Evolutionary conservation across 2,797 vertebrate species (phyloP).

Genomic region (Hirundo rustica): DNA sequence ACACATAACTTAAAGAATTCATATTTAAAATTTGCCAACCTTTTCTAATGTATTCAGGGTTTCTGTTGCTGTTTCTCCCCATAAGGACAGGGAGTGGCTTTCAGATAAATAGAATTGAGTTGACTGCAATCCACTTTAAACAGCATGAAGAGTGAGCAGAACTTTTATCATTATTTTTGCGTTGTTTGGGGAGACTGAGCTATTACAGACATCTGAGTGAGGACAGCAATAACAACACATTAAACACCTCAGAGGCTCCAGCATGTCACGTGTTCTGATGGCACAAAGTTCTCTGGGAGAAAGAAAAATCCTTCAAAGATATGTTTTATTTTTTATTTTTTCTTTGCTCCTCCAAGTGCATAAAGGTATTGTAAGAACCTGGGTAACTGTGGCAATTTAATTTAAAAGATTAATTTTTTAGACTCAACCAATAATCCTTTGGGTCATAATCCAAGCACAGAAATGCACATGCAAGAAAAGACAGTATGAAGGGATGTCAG

Average conservation of each 20-base stretch:
- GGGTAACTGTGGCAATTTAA: not conserved
- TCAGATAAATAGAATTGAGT: not conserved
- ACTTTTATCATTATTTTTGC: not conserved
- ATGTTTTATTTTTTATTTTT: not conserved
- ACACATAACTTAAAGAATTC: not conserved
- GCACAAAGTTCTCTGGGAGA: not conserved
- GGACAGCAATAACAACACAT: not conserved
- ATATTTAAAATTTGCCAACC: not conserved
- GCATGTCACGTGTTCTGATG: not conserved
- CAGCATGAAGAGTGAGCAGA: not conserved
- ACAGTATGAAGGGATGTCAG: not conserved
- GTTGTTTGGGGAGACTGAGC: not conserved
- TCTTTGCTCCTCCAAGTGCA: not conserved
- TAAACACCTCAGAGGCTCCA: not conserved
- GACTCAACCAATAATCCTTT: not conserved
- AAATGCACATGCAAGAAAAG: not conserved
- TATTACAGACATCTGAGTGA: not conserved
- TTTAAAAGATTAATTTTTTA: not conserved
- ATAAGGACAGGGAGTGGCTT: not conserved
- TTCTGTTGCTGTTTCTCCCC: not conserved
- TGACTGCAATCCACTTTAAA: not conserved
- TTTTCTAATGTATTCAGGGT: not conserved
- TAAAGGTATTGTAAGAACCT: not conserved
- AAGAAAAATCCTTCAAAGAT: not conserved
- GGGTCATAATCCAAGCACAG: not conserved